These are phyloP conservation scores for Barypeithes pellucidus DNA, from an alignment of 2,888 invertebrate species.

Conservation along the genomic window DNA sequence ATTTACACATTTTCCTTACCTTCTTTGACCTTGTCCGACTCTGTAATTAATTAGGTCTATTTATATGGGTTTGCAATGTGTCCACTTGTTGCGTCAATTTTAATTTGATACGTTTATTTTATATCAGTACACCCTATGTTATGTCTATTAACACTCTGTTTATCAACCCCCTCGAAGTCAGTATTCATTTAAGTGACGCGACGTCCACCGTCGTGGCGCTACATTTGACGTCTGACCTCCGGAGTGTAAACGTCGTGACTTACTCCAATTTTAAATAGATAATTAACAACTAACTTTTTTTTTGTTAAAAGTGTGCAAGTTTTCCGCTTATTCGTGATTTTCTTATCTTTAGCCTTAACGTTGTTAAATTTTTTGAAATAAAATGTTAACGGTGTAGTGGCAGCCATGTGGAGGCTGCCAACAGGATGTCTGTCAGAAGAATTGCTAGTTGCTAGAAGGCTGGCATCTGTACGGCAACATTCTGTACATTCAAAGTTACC, in stretches of 20 bases:
- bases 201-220: conserved; percentile 27
- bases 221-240: conserved; percentile 28
- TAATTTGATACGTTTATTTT: background rate
- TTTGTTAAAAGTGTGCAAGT: background rate
- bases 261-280: background rate
- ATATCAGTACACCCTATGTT: background rate
- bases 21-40: no score
- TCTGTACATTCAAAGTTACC: conserved; percentile 72
- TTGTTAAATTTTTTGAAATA: conserved; percentile 20
- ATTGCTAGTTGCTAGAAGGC: conserved; percentile 67
- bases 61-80: no score
- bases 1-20: no score
- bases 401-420: conserved; percentile 71
- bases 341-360: background rate
- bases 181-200: conserved; percentile 8
- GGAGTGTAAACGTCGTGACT: conserved; percentile 22
- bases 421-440: conserved; percentile 71
- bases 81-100: conserved; percentile 5
- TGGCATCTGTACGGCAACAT: conserved; percentile 68
- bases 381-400: conserved; percentile 61
- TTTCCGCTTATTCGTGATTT: background rate
- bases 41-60: no score
- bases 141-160: conserved; percentile 13
- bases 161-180: conserved; percentile 13
- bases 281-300: background rate